phyloP scores from a whole-genome alignment of 2,113 vertebrate species.

The Austrofundulus limnaeus region DNA sequence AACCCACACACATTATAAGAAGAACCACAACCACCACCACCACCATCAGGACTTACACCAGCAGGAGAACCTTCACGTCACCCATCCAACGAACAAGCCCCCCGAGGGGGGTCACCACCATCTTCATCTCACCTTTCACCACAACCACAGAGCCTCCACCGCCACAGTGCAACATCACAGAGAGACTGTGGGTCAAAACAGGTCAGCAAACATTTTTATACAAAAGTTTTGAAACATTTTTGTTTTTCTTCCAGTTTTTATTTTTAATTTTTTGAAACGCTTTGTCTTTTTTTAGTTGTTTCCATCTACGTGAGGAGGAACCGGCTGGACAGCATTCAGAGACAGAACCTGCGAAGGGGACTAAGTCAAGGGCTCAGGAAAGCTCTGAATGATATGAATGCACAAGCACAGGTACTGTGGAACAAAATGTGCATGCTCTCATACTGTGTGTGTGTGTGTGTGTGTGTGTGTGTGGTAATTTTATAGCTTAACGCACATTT shows the following conservation, averaged over 20 bases:
- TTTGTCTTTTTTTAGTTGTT: constrained; percentile 81
- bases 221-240: not conserved
- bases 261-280: constrained; percentile 5
- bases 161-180: constrained; percentile 90
- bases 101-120: constrained; percentile 67
- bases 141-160: constrained; percentile 81
- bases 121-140: constrained; percentile 73
- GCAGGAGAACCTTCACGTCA: constrained; percentile 69
- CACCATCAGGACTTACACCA: constrained; percentile 67
- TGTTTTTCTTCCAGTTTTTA: not conserved
- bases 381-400: constrained; percentile 85
- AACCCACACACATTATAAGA: constrained; percentile 66
- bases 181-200: constrained; percentile 90
- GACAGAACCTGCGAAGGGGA: constrained; percentile 86
- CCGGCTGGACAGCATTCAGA: constrained; percentile 83
- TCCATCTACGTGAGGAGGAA: constrained; percentile 87
- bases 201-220: constrained; percentile 77
- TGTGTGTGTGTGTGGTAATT: not conserved
- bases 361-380: constrained; percentile 87
- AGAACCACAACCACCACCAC: constrained; percentile 74
- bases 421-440: not conserved
- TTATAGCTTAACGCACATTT: too few relatives aligned
- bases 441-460: not conserved
- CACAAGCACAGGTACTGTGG: constrained; percentile 84
- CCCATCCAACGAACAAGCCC: constrained; percentile 77